phyloP scores from a whole-genome alignment of 2,888 invertebrate genomes.

The Drosophila anceps region DNA sequence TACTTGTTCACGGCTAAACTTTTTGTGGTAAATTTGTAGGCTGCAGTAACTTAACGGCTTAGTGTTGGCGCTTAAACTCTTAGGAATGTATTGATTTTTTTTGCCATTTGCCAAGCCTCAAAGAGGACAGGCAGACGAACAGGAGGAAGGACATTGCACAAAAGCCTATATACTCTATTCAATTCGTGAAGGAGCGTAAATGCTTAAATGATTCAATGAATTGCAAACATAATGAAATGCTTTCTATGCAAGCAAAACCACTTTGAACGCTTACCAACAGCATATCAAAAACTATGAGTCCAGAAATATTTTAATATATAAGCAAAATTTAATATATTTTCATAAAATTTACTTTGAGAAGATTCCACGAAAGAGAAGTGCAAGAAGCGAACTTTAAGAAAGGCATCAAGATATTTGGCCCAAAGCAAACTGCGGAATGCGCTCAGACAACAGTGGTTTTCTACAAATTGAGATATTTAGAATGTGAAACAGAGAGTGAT shows the following conservation, averaged over 20 bases:
- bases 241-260: neutral
- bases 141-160: too few species aligned
- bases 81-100: too few species aligned
- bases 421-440: slow-evolving; percentile 32
- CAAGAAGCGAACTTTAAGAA: neutral
- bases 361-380: neutral
- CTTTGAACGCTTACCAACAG: neutral
- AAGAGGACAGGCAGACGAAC: too few species aligned
- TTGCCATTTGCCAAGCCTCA: too few species aligned
- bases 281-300: neutral
- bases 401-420: slow-evolving; percentile 1
- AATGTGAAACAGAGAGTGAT: neutral
- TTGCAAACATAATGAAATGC: too few species aligned
- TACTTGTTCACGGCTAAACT: too few species aligned
- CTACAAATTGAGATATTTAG: slow-evolving; percentile 10
- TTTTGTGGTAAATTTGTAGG: too few species aligned
- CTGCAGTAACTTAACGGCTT: too few species aligned
- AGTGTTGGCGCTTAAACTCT: too few species aligned
- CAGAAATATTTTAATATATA: neutral
- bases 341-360: neutral
- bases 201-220: too few species aligned
- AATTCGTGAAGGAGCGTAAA: too few species aligned
- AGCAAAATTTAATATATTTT: neutral
- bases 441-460: slow-evolving; percentile 25
- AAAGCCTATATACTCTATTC: too few species aligned